phyloP scores from a whole-genome alignment of 2,113 vertebrate genomes.

The Lota lota region DNA sequence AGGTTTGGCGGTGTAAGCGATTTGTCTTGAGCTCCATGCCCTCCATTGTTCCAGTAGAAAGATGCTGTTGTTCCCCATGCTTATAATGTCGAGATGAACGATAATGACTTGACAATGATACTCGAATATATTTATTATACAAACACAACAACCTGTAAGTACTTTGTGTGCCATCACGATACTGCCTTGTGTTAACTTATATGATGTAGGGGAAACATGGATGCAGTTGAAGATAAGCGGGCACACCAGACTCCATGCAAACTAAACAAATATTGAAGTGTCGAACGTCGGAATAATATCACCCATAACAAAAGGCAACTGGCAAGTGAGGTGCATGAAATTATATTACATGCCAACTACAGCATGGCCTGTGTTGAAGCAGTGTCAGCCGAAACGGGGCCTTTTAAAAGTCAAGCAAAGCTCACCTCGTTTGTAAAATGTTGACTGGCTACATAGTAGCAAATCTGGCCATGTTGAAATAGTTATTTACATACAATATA shows the following conservation, averaged over 20 bases:
- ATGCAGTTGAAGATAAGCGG: constrained; percentile 12
- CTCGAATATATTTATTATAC: no score
- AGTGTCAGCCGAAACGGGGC: constrained; percentile 57
- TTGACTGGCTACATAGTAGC: constrained; percentile 12
- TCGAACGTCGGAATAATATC: no score
- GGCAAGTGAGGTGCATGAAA: constrained; percentile 3
- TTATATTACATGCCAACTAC: constrained; percentile 12
- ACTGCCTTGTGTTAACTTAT: neutral
- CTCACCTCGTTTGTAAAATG: constrained; percentile 1
- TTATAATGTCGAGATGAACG: no score
- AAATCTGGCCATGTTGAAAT: constrained; percentile 3
- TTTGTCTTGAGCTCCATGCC: constrained; percentile 23
- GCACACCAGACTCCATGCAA: constrained; percentile 17
- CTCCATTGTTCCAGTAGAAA: constrained; percentile 35
- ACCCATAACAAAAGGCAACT: no score
- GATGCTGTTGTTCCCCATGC: no score
- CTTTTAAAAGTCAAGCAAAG: constrained; percentile 50
- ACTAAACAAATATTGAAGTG: neutral
- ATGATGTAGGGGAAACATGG: constrained; percentile 21
- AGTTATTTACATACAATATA: neutral
- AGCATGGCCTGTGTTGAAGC: constrained; percentile 43
- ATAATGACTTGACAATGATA: no score
- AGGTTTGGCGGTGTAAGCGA: neutral
- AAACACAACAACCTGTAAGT: no score
- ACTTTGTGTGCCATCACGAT: neutral